Percentiles rank a stretch among this genome's conserved stretches.
Evolutionary conservation across 2,888 invertebrate species (phyloP).

Genomic region (Amiota minor): DNA sequence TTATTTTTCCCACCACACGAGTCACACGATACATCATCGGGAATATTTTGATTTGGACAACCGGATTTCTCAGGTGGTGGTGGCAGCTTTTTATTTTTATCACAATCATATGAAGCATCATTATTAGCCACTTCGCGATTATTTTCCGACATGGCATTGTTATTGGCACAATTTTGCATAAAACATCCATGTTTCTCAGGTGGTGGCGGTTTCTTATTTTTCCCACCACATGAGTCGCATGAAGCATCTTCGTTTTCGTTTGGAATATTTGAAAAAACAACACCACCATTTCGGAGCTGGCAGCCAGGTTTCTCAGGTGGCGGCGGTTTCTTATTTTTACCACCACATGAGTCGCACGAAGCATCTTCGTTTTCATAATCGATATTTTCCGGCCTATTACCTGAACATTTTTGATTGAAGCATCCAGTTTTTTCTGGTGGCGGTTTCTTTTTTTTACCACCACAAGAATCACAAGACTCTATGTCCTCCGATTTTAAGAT

Average conservation of each 20-base stretch:
- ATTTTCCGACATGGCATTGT: too few relatives aligned
- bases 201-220: not conserved
- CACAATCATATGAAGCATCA: not conserved
- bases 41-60: not conserved
- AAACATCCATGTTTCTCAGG: too few relatives aligned
- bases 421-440: not conserved
- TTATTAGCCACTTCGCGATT: not conserved
- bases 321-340: too few relatives aligned
- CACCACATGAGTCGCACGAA: too few relatives aligned
- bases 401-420: too few relatives aligned
- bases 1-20: too few relatives aligned
- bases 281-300: too few relatives aligned
- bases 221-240: not conserved
- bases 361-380: too few relatives aligned
- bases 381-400: too few relatives aligned
- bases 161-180: too few relatives aligned
- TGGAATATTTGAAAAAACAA: too few relatives aligned
- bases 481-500: slow-evolving; percentile 29
- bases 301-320: slow-evolving; percentile 19
- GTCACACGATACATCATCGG: not conserved
- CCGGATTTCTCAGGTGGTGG: not conserved
- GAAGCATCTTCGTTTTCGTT: not conserved
- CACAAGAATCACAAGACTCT: slow-evolving; percentile 38
- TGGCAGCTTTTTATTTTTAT: not conserved
- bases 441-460: slow-evolving; percentile 40